Base-by-base conservation (phyloP, 2,888 invertebrate genomes). In the Blastobasis adustella region DNA sequence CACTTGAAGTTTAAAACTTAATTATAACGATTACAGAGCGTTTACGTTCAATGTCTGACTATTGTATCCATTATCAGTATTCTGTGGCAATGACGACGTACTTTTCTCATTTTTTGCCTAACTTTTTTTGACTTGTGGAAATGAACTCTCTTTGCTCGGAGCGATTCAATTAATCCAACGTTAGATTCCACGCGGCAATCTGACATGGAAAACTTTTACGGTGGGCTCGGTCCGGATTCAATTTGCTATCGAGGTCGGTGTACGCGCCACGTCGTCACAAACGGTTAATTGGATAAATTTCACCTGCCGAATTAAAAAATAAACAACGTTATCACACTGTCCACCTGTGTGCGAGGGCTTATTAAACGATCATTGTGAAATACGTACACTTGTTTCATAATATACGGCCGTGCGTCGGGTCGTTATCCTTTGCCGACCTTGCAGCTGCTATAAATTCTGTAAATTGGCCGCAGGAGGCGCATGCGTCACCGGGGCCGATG, bases 371-470 rank as follows among this genome's bases (percentile, higher is more conserved):
- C 47, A 44, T 45, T 49, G 58, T 63, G 66, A 66, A 72, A 67
- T 65, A 60, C 65, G 65, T 62, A 65, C 68, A 70, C 69, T 70
- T 67, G 73, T 74, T 79, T 75, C 73, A 69, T 73, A 74, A 77
- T 54, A 55, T 63, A 62, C 61, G 63, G 62, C 59, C 60, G 59
- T 63, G 64, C 65, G 67, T 62, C 58, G 73, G 72, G 87, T 86
- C 84, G 76, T 79, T 80, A 81, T 84, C 80, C 87, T 83, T 75
- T 61, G 65, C 63, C 82, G 86, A 82, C 86, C 87, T 86, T 86
- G 85, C 79, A 76, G 78, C 74, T 78, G 78, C 74, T 75, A 82
- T 82, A 80, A 82, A 86, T 83, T 82, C 72, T 76, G 81, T 77
- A 75, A 83, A 83, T 83, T 81, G 78, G 68, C 73, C 73, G 76